Base-by-base conservation (phyloP, 2,888 invertebrate genomes). In the Cecidostiba fungosa region DNA sequence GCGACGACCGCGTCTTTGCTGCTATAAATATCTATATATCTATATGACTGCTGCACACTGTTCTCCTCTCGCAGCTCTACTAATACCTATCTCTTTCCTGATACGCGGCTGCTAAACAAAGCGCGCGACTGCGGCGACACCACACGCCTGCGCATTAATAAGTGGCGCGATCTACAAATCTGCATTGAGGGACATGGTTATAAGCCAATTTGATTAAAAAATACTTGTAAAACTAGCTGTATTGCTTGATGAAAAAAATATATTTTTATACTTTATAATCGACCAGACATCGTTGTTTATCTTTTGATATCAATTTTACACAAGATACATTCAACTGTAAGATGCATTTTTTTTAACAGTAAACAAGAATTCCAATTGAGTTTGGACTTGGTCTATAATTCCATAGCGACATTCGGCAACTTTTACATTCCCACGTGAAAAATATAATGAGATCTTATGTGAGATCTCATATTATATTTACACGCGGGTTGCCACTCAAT, bases 211-310 rank as follows among this genome's bases (percentile, higher is more conserved):
- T 59, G 66, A 12, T 16, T 10, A 16, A 16, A 16, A 62, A 62
- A 16, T 5, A 54, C 0, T 54, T n/a, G 5, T 59, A n/a, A 59
- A 54, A 14, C 3, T 14, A 14, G 3, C 32, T 32, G 39, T 2
- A 19, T 1, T 14, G 3, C 43, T 70, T 77, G 32, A 82, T 26
- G 72, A 74, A 77, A 73, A 74, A 62, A 79, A 73, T 78, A 84
- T 84, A 74, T 79, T 66, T 66, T 36, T 12, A 50, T 59, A 66
- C 32, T 79, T 69, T 79, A 26, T 39, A 69, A 23, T 69, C n/a
- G 36, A 14, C 50, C 16, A 70, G 36, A 72, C 26, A 73, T 59
- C 59, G 73, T 73, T 81, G 73, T 43, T 39, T 59, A 70, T 77
- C 62, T 26, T 69, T 69, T 69, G 36, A 76, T 77, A 59, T n/a